Base-by-base conservation (phyloP, 2,113 vertebrate species). In the Mirza zaza region DNA sequence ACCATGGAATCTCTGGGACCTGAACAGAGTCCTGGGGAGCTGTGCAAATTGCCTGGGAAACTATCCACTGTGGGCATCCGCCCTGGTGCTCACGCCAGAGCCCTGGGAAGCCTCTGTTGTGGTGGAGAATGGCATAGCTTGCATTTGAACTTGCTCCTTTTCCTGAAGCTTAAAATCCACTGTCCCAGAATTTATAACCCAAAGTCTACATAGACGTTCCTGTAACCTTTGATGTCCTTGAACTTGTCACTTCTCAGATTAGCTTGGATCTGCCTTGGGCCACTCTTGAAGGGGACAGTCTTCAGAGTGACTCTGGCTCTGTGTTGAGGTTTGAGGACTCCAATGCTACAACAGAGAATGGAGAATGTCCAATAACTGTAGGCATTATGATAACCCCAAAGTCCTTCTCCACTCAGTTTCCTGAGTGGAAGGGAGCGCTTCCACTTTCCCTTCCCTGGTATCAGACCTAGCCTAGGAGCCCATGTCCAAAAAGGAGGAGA, bases 261-360 rank as follows among this genome's bases (percentile, higher is more conserved):
- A 25, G 98, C 98, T 97, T 98, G 98, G 57, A 99, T 98, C 97
- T 98, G 98, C 96, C 96, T 98, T 82, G 81, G 98, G 57, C 98
- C 98, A 50, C 96, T 98, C 95, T 98, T 98, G 95, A 98, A 98
- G 65, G 98, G 98, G 68, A 97, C 50, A 5, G 98, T 96, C 90
- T 98, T 97, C 96, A 99, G 97, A 29, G 97, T 96, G 87, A 98
- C 90, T 81, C 97, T 98, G 77, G 98, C 98, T 79, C 52, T 98
- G 86, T 98, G 97, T 67, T 89, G 94, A 27, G 98, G 84, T 34
- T 83, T 92, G 71, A 98, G 98, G 93, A 82, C 55, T 21, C 98
- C 98, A 63, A 97, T 91, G 70, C 98, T 98, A 80, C 17, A 81
- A 48, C 3, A 34, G 34, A 95, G 77, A 90, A 87, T 52, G 55